A percentile compares a stretch with the other conserved stretches of the same genome.
These are phyloP conservation scores for Trachythela sp. DNA, from an alignment of 64 coral and sea anemone species.

Conservation along the genomic window DNA sequence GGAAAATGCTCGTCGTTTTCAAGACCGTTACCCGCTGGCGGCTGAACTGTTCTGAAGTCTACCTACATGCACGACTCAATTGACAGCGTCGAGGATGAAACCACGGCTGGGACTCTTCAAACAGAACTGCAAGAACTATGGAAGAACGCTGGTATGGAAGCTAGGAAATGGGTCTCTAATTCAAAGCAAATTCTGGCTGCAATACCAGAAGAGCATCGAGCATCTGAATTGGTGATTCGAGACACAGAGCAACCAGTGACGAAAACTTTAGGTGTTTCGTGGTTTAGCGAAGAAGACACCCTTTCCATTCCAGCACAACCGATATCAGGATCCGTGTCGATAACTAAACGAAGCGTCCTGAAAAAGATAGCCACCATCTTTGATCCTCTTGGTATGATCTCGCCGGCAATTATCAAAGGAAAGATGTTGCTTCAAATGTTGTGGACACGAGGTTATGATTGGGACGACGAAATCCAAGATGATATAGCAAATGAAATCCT, in stretches of 20 bases:
- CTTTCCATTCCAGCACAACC: not conserved
- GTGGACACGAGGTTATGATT: no score
- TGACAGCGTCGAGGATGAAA: constrained; percentile 31
- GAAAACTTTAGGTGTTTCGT: no score
- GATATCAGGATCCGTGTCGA: not conserved
- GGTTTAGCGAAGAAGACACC: no score
- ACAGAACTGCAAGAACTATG: constrained; percentile 22
- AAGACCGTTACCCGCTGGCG: constrained; percentile 40
- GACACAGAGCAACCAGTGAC: no score
- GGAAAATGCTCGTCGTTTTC: constrained; percentile 38
- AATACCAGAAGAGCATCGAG: constrained; percentile 42
- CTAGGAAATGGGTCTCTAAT: constrained; percentile 60
- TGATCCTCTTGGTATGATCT: not conserved
- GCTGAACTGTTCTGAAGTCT: no score
- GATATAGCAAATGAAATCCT: constrained; percentile 27
- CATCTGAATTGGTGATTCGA: no score
- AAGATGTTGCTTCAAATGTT: no score
- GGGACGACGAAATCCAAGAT: no score
- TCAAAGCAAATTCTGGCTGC: constrained; percentile 27
- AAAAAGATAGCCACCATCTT: constrained; percentile 22
- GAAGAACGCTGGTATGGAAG: no score
- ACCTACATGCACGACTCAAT: constrained; percentile 56
- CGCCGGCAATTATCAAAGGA: no score
- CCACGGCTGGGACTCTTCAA: constrained; percentile 27
- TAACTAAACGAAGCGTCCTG: constrained; percentile 45